phyloP scores from a whole-genome alignment of 2,888 invertebrate genomes.

The Nemotelus pantherinus region DNA sequence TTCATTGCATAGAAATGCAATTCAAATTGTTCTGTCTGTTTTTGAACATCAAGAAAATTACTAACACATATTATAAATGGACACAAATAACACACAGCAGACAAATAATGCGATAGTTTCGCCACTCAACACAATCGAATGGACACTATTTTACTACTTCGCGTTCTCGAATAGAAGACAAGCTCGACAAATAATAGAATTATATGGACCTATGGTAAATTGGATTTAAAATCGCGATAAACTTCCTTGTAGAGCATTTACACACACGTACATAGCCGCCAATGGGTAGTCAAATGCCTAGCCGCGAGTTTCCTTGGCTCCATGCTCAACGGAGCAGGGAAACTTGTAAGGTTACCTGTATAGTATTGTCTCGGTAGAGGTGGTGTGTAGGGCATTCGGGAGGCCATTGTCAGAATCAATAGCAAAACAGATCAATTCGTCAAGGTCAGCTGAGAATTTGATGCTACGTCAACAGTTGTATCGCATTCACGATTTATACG shows the following conservation, averaged over 20 bases:
- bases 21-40: no score
- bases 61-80: neutral
- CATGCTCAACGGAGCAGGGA: neutral
- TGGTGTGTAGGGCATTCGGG: neutral
- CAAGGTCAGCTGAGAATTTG: conserved; percentile 28
- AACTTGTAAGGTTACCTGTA: conserved; percentile 35
- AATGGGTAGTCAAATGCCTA: no score
- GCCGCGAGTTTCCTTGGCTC: no score
- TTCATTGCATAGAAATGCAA: no score
- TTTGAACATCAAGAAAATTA: no score
- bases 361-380: neutral
- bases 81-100: conserved; percentile 49
- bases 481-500: no score
- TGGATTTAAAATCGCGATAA: conserved; percentile 42
- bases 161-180: neutral
- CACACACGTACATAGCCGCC: conserved; percentile 38
- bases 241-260: conserved; percentile 31
- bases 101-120: conserved; percentile 47
- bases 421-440: neutral
- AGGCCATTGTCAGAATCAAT: neutral
- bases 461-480: neutral
- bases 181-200: conserved; percentile 48
- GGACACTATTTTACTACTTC: conserved; percentile 18
- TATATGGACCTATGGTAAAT: conserved; percentile 47
- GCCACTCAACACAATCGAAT: no score